Base-by-base conservation (phyloP, 2,888 invertebrate genomes). In the Epirrita christyi region DNA sequence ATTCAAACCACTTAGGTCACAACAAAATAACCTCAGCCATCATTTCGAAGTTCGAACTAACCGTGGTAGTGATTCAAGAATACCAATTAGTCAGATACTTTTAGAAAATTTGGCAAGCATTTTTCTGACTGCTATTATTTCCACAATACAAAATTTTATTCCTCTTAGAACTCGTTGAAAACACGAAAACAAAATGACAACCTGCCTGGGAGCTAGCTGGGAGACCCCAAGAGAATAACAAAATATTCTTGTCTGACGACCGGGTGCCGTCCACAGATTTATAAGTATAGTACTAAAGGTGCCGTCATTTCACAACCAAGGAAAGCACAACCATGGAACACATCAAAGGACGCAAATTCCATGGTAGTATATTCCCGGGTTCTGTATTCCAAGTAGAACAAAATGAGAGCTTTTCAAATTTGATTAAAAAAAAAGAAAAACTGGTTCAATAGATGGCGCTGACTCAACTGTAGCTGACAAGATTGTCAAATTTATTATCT, bases 11-110 rank as follows among this genome's bases (percentile, higher is more conserved):
- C 75, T 70, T 78, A 84, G 83, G 84, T 86, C 86, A 92, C 85
- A 90, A 91, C 87, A 91, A 89, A n/a, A 90, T 92, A 91, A 91
- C 90, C 90, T 89, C 77, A 85, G 85, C 78, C 78, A 86, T 82
- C 76, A 80, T 83, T 85, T 88, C 76, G 68, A 83, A 80, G 83
- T 85, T 88, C 76, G 68, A 83, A 86, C 92, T 88, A 76, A 92
- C 92, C 91, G 90, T 88, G 87, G 88, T 88, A 87, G 79, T 88
- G 89, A 89, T 86, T 86, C 85, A 83, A 85, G 80, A 78, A 74
- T 79, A 76, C 75, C 76, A 81, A 76, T 27, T 83, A 89, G 72
- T 86, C 88, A 69, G 86, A 86, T 88, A 88, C 21, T 21, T 21
- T 3, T 85, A 88, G 86, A 85, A 81, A 81, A 81, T 85, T 86